phyloP scores from a whole-genome alignment of 2,797 vertebrate genomes.

The Ptychadena robeensis region DNA sequence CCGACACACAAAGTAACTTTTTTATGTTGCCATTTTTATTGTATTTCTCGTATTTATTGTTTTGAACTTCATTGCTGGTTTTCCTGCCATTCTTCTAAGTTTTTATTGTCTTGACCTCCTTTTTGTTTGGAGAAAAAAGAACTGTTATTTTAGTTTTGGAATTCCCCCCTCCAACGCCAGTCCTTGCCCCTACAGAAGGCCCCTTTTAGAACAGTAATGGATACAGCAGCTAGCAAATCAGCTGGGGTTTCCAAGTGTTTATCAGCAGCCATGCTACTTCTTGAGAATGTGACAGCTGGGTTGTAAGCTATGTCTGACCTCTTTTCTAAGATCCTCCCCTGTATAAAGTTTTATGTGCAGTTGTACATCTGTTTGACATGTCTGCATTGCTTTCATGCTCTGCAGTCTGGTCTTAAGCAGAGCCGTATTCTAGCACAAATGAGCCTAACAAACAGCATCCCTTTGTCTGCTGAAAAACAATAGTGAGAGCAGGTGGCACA shows the following conservation, averaged over 20 bases:
- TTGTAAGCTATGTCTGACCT: conserved; percentile 47
- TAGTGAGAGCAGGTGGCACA: conserved; percentile 23
- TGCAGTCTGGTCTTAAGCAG: conserved; percentile 21
- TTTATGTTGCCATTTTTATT: neutral
- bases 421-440: conserved; percentile 28
- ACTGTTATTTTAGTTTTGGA: neutral
- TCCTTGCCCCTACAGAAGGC: neutral
- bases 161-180: neutral
- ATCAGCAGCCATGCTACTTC: conserved; percentile 6
- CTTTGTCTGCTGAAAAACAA: conserved; percentile 39
- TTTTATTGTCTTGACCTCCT: neutral
- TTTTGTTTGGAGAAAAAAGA: neutral
- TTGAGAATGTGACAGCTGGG: conserved; percentile 35
- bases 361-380: conserved; percentile 17
- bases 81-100: neutral
- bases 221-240: conserved; percentile 42
- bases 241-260: conserved; percentile 25
- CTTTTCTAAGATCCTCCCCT: conserved; percentile 34
- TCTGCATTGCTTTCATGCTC: conserved; percentile 57
- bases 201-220: neutral
- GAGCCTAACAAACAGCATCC: conserved; percentile 15
- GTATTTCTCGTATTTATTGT: neutral
- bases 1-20: neutral
- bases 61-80: neutral
- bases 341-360: conserved; percentile 53